Evolutionary conservation across 2,113 vertebrate genomes (phyloP).

Genomic region (Phoxinus phoxinus): DNA sequence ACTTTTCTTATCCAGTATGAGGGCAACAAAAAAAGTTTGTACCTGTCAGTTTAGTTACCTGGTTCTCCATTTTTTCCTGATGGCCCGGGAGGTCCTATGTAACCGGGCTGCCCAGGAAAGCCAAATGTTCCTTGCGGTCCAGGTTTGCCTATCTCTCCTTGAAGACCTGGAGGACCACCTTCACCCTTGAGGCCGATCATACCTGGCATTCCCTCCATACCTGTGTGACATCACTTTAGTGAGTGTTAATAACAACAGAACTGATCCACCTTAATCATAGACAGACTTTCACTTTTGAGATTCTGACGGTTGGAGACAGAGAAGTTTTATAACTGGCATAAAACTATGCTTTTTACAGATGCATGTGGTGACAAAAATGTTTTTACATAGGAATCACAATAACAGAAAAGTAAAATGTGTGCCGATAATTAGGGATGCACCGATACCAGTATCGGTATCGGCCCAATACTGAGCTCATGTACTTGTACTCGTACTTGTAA

Average conservation of each 20-base stretch:
- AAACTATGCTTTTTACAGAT: not conserved
- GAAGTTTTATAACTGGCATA: not conserved
- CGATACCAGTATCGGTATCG: no score
- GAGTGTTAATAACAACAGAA: not conserved
- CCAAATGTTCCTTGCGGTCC: slow-evolving; percentile 78
- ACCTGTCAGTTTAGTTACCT: slow-evolving; percentile 68
- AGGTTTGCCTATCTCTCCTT: slow-evolving; percentile 72
- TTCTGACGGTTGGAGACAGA: not conserved
- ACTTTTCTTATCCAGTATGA: not conserved
- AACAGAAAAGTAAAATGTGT: not conserved
- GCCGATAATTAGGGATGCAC: no score
- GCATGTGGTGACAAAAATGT: not conserved
- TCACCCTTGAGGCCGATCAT: slow-evolving; percentile 84
- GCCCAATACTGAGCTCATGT: no score
- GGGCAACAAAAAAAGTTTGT: not conserved
- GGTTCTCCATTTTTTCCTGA: slow-evolving; percentile 79
- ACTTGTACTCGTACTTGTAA: no score
- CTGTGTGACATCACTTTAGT: slow-evolving; percentile 63
- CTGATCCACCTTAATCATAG: not conserved
- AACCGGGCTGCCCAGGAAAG: slow-evolving; percentile 80
- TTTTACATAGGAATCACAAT: not conserved
- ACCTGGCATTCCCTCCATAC: slow-evolving; percentile 84
- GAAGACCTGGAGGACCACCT: slow-evolving; percentile 66
- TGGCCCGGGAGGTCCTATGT: slow-evolving; percentile 76
- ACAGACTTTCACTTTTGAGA: not conserved